Conservation (phyloP, 2,797 vertebrate species). For the Hippocampus kuda region DNA sequence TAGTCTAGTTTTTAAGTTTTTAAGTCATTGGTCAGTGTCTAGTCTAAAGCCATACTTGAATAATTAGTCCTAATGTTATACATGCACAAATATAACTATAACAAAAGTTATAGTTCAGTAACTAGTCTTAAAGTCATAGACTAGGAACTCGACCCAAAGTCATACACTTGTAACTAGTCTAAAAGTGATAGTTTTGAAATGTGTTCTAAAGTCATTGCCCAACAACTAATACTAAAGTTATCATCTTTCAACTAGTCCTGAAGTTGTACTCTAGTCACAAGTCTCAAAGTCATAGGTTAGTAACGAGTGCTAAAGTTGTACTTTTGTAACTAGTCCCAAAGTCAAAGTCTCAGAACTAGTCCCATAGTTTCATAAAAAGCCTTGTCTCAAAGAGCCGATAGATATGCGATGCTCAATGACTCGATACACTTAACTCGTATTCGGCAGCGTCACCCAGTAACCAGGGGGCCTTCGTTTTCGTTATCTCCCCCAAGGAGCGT, state of each 20-base stretch:
- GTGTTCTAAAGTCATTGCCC: background rate
- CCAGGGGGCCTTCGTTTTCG: background rate
- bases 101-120: background rate
- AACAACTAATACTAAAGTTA: background rate
- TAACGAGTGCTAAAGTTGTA: too few relatives aligned
- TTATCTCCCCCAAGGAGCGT: background rate
- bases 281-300: background rate
- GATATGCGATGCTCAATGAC: too few relatives aligned
- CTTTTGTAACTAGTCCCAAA: background rate
- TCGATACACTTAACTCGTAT: background rate
- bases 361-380: background rate
- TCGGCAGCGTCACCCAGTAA: background rate
- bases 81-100: too few relatives aligned
- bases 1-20: background rate
- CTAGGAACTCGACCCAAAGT: background rate
- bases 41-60: background rate
- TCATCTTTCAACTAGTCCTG: background rate
- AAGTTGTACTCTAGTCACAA: conserved; percentile 13
- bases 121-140: background rate
- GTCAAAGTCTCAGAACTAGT: too few relatives aligned
- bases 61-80: too few relatives aligned
- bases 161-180: conserved; percentile 15
- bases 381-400: background rate
- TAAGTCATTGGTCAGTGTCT: background rate
- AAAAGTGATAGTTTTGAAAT: background rate